A percentile compares a stretch with the other conserved stretches of the same genome.
phyloP scores from a whole-genome alignment of 1,140 invertebrate species.

The Dendrolimus punctatus region DNA sequence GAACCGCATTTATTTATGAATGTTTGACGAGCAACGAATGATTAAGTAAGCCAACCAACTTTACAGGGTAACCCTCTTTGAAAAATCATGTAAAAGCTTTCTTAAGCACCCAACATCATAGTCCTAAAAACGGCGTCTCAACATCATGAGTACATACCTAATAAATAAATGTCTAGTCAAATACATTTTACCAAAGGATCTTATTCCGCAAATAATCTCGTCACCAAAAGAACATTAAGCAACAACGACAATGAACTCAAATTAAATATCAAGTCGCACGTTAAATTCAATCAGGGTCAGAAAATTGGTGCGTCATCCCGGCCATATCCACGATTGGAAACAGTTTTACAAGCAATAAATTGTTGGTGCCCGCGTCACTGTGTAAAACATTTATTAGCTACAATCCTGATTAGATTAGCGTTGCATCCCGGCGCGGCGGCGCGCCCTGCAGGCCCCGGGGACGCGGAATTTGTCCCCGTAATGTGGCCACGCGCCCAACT shows the following conservation, averaged over 20 bases:
- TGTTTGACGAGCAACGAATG: too few relatives aligned
- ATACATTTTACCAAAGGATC: too few relatives aligned
- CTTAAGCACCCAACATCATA: too few relatives aligned
- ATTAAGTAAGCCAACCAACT: too few relatives aligned
- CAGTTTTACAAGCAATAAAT: conserved; percentile 70
- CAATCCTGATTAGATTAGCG: conserved; percentile 69
- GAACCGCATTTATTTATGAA: too few relatives aligned
- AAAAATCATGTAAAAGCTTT: too few relatives aligned
- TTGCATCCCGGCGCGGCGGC: conserved; percentile 42
- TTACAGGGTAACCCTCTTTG: too few relatives aligned
- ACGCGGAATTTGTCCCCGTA: conserved; percentile 64
- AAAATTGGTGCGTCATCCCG: conserved; percentile 45
- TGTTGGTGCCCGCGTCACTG: conserved; percentile 47
- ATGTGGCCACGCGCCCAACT: conserved; percentile 68
- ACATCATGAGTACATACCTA: too few relatives aligned
- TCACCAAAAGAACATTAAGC: conserved; percentile 10
- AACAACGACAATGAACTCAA: conserved; percentile 12
- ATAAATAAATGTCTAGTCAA: too few relatives aligned
- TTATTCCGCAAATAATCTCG: neutral
- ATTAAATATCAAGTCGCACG: conserved; percentile 38
- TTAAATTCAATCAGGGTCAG: conserved; percentile 60
- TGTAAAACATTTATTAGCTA: conserved; percentile 68
- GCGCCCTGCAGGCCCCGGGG: conserved; percentile 31
- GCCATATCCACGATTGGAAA: conserved; percentile 66
- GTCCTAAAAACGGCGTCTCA: too few relatives aligned